Base-by-base conservation (phyloP, 1,140 invertebrate genomes). In the Zophobas morio region DNA sequence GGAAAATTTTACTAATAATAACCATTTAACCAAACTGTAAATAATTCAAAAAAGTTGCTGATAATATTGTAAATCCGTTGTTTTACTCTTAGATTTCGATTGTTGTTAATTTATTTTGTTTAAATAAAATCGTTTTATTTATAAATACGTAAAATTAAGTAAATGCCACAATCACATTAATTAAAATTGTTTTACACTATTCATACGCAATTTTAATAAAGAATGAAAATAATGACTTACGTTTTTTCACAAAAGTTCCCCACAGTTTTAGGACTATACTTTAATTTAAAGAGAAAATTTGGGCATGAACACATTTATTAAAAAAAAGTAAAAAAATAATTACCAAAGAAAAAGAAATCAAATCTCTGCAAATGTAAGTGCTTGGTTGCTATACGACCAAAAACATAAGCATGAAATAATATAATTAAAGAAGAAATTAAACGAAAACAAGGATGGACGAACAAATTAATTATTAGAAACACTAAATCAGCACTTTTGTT, bases 241-340 rank as follows among this genome's bases (percentile, higher is more conserved):
- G n/a, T 74, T 74, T 36, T 51, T 49, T 72, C 37, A 32, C 8
- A 6, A 33, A 20, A 20, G 20, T 20, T 20, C 20, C 20, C 20
- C 20, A 20, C 20, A 20, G 20, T 20, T 20, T 20, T 20, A 20
- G 20, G 20, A 20, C 20, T 20, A 20, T 20, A 20, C 20, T 20
- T 20, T 20, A 20, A 20, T 20, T 20, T 20, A 20, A 20, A 20
- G 20, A 20, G 20, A 20, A 20, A 20, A 20, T 1, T 39, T 63
- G 20, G 40, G 57, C 2, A 63, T 63, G 37, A 20, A 20, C 20
- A 20, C 97, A 95, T 80, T 84, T 82, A 51, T 84, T 80, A 33
- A 84, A 70, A 79, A 83, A 70, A 71, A 83, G 82, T n/a, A 1
- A 75, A 75, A 6, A 46, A 73, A 35, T 47, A 74, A 63, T 49